These are phyloP conservation scores for Diceros bicornis DNA, from an alignment of 2,797 vertebrate genomes.

Conservation along the genomic window DNA sequence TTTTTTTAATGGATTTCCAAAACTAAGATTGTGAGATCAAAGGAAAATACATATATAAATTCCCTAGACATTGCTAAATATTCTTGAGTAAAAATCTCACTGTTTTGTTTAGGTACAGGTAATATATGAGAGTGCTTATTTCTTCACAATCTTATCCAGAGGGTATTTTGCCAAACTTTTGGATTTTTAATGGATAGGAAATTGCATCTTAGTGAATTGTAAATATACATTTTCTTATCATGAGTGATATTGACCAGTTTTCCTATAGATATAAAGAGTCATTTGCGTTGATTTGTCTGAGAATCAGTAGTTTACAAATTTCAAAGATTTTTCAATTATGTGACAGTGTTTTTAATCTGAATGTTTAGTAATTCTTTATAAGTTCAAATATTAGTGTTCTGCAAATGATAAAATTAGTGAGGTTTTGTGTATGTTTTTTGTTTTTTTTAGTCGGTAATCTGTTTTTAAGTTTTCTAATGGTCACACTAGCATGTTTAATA, in stretches of 20 bases:
- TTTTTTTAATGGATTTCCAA: neutral
- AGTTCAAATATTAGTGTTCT: neutral
- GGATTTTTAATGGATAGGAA: neutral
- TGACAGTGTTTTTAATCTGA: neutral
- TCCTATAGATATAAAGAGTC: neutral
- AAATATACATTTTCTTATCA: neutral
- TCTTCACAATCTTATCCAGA: neutral
- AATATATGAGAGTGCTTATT: neutral
- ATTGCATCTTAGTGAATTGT: neutral
- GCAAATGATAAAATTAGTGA: neutral
- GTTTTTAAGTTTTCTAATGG: neutral
- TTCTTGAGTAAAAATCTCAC: neutral
- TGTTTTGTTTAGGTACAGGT: neutral
- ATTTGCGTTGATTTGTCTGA: neutral
- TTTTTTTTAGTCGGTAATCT: neutral
- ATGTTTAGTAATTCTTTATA: neutral
- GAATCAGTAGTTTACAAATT: neutral
- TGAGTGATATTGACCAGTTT: neutral
- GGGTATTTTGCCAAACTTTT: neutral
- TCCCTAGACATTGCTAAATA: neutral
- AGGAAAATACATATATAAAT: neutral
- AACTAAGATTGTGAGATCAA: neutral
- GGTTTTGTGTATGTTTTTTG: neutral
- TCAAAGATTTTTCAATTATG: neutral
- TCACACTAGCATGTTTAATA: neutral